Conservation (phyloP, 2,888 invertebrate species). For the Cordilura impudica region DNA sequence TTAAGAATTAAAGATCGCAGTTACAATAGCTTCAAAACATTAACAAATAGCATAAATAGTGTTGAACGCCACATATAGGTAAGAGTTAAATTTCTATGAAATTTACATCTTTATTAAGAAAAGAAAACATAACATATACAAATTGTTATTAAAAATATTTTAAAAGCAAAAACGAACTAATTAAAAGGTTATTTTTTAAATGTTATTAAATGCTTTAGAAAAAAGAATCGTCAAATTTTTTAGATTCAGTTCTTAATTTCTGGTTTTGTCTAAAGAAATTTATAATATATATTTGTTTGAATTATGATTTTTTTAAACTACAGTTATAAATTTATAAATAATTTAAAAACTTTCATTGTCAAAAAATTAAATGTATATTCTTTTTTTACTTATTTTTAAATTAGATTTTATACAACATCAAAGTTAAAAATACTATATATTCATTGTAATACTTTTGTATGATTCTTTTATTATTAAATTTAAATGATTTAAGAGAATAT, state of each 20-base stretch:
- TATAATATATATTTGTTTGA: slow-evolving; percentile 38
- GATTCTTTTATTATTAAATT: neutral
- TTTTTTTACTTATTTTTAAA: neutral
- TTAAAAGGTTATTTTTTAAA: slow-evolving; percentile 6
- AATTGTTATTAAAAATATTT: neutral
- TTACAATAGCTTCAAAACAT: neutral
- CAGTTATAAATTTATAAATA: neutral
- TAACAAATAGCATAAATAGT: neutral
- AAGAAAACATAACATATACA: neutral
- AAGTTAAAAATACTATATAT: neutral
- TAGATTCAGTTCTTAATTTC: neutral
- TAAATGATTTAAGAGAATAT: slow-evolving; percentile 7
- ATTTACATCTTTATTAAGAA: neutral
- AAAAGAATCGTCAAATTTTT: neutral
- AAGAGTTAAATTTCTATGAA: neutral
- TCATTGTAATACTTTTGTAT: neutral
- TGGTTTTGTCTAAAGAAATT: neutral
- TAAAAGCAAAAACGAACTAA: slow-evolving; percentile 10
- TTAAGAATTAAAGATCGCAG: neutral
- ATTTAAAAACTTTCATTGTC: slow-evolving; percentile 44
- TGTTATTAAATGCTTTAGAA: slow-evolving; percentile 7
- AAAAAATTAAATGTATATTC: slow-evolving; percentile 27
- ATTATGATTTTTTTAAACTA: slow-evolving; percentile 45
- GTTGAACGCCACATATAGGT: neutral
- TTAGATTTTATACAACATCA: neutral